These are phyloP conservation scores for Sympetrum striolatum DNA, from an alignment of 2,888 invertebrate species.

Conservation along the genomic window DNA sequence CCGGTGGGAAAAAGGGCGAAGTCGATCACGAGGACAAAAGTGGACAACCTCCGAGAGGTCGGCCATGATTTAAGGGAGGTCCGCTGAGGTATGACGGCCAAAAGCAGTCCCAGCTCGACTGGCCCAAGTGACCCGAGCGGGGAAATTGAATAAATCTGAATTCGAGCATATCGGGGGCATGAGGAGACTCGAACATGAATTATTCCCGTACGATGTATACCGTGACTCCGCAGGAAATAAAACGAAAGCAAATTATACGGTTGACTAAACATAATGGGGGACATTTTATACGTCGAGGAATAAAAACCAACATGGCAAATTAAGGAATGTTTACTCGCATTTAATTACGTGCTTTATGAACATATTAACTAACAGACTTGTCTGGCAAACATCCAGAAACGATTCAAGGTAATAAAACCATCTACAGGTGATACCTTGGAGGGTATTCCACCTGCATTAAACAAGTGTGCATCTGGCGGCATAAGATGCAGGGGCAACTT, in stretches of 20 bases:
- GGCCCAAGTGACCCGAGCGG: background rate
- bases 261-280: too few species aligned
- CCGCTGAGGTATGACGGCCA: background rate
- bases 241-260: background rate
- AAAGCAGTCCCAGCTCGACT: background rate
- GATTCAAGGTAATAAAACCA: too few species aligned
- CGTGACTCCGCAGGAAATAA: background rate
- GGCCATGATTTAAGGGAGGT: background rate
- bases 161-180: background rate
- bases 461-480: too few species aligned
- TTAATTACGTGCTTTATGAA: too few species aligned
- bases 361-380: too few species aligned
- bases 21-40: background rate
- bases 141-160: background rate
- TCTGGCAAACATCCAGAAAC: too few species aligned
- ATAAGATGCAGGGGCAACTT: too few species aligned
- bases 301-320: too few species aligned
- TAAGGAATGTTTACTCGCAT: too few species aligned
- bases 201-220: background rate
- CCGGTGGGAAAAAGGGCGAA: background rate
- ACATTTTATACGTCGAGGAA: too few species aligned
- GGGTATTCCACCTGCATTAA: too few species aligned
- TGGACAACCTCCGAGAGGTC: background rate
- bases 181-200: background rate
- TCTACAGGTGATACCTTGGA: too few species aligned